A percentile compares a stretch with the other conserved stretches of the same genome.
These are phyloP conservation scores for Caradrina clavipalpis DNA, from an alignment of 2,888 invertebrate species.

Conservation along the genomic window DNA sequence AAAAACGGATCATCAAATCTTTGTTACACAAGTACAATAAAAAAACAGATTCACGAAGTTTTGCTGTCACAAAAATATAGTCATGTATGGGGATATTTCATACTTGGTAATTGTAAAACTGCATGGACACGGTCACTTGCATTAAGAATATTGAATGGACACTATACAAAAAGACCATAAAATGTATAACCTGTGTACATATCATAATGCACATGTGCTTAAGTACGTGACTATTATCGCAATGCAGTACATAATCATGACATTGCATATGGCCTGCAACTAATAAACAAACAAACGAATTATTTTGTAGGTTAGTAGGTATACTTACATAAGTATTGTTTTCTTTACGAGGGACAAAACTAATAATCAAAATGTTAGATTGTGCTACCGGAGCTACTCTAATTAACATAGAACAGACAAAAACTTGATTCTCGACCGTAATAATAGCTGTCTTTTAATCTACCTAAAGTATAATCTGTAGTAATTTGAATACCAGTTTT, in stretches of 20 bases:
- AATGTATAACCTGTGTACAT: not conserved
- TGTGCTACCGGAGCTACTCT: conserved; percentile 54
- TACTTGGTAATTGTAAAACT: not conserved
- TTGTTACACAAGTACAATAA: no score
- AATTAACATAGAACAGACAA: conserved; percentile 58
- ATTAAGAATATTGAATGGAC: conserved; percentile 2
- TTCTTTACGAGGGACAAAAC: conserved; percentile 35
- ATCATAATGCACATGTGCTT: not conserved
- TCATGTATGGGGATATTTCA: not conserved
- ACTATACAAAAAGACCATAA: conserved; percentile 11
- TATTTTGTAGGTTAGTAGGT: not conserved
- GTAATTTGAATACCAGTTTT: conserved; percentile 64
- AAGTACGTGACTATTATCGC: conserved; percentile 29
- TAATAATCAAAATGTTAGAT: conserved; percentile 29
- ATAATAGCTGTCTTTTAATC: conserved; percentile 48
- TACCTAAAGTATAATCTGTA: conserved; percentile 50
- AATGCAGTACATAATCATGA: conserved; percentile 15
- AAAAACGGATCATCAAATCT: no score
- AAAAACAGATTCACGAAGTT: no score
- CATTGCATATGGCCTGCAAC: conserved; percentile 11
- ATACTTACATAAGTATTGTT: conserved; percentile 2
- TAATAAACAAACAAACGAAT: conserved; percentile 27
- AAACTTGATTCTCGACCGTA: conserved; percentile 48
- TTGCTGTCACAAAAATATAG: no score
- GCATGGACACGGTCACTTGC: not conserved